Conservation (phyloP, 2,888 invertebrate genomes). For the Cephus pulcher region DNA sequence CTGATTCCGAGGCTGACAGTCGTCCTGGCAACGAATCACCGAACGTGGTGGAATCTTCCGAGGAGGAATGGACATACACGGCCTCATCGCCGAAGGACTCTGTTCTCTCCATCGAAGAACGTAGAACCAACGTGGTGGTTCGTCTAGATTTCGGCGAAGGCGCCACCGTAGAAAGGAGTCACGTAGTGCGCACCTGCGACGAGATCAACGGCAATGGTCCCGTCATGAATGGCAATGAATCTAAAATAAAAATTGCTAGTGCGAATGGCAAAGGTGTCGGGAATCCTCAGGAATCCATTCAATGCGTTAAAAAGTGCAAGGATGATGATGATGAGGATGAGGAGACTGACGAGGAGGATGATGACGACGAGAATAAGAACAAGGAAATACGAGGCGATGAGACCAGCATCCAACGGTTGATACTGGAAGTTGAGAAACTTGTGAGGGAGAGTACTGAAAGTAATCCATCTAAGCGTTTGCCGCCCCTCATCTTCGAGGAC, state of each 20-base stretch:
- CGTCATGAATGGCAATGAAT: too few relatives aligned
- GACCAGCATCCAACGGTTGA: conserved; percentile 79
- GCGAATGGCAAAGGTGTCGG: not conserved
- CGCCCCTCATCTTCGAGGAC: conserved; percentile 70
- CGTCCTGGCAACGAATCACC: conserved; percentile 51
- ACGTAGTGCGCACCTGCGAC: conserved; percentile 24
- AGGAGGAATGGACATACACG: conserved; percentile 78
- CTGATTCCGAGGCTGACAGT: conserved; percentile 81
- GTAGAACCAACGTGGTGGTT: conserved; percentile 50
- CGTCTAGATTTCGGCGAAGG: conserved; percentile 53
- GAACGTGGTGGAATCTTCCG: conserved; percentile 72
- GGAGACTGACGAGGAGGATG: conserved; percentile 48
- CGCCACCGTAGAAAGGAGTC: conserved; percentile 18
- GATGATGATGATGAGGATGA: conserved; percentile 39
- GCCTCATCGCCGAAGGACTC: conserved; percentile 39
- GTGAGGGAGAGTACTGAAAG: conserved; percentile 73
- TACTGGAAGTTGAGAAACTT: conserved; percentile 84
- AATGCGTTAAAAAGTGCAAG: conserved; percentile 11
- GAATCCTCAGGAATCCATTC: not conserved
- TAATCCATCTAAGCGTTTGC: conserved; percentile 67
- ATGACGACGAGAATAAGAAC: conserved; percentile 63
- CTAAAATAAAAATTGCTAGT: too few relatives aligned
- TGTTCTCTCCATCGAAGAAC: conserved; percentile 34
- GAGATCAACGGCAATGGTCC: conserved; percentile 15
- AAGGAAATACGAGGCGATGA: conserved; percentile 61